Conservation (phyloP, 2,888 invertebrate species). For the Euspilapteryx auroguttella region DNA sequence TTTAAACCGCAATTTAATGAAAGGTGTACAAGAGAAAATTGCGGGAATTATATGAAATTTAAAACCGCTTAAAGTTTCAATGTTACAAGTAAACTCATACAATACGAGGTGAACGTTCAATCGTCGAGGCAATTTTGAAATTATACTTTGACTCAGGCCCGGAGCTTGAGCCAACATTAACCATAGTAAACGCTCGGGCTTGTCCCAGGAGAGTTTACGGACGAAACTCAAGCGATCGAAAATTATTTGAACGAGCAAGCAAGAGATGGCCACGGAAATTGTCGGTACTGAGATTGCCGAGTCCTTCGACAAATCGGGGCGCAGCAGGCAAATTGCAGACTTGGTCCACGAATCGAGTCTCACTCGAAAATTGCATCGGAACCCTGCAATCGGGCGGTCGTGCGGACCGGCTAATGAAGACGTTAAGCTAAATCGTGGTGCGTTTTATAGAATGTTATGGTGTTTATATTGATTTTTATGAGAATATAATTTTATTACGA, state of each 20-base stretch:
- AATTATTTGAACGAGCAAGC: conserved; percentile 32
- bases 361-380: conserved; percentile 40
- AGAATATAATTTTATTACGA: conserved; percentile 36
- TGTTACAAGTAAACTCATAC: conserved; percentile 20
- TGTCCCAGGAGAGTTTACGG: conserved; percentile 20
- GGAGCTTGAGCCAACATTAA: conserved; percentile 24
- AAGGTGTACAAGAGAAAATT: conserved; percentile 17
- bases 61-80: conserved; percentile 25
- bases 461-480: conserved; percentile 52
- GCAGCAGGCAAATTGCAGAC: conserved; percentile 42
- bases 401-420: conserved; percentile 45
- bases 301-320: conserved; percentile 38
- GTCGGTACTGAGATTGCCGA: conserved; percentile 32
- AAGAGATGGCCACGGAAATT: conserved; percentile 34
- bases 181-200: conserved; percentile 23
- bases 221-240: conserved; percentile 32
- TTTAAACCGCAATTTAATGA: conserved; percentile 30
- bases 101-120: conserved; percentile 41
- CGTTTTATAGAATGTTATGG: conserved; percentile 33
- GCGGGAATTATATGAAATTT: conserved; percentile 22
- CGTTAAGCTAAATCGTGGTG: conserved; percentile 43
- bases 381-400: conserved; percentile 38
- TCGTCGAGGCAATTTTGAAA: conserved; percentile 50
- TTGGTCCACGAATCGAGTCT: conserved; percentile 14
- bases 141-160: conserved; percentile 22